phyloP scores from a whole-genome alignment of 2,113 vertebrate species.

The Psephotus haematonotus region DNA sequence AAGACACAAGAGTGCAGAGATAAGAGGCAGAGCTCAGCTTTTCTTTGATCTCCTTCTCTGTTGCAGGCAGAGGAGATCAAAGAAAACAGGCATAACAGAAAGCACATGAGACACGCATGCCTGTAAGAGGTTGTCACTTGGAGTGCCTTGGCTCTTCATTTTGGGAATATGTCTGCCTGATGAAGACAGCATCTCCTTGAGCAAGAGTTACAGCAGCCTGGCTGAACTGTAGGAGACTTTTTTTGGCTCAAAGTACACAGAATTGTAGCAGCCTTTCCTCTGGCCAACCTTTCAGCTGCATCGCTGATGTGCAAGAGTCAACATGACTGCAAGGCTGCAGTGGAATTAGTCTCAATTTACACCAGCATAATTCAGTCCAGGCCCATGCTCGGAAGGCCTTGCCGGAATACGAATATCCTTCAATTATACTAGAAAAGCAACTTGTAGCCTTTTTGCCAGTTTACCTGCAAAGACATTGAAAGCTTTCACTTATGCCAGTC shows the following conservation, averaged over 20 bases:
- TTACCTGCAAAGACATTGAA: neutral
- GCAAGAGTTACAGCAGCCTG: neutral
- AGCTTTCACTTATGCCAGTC: constrained; percentile 11
- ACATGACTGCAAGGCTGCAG: fast-evolving
- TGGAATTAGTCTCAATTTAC: neutral
- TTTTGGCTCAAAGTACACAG: neutral
- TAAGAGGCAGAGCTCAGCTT: constrained; percentile 54
- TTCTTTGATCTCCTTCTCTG: constrained; percentile 59
- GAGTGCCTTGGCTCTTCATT: neutral
- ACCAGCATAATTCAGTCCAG: neutral
- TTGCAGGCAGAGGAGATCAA: constrained; percentile 57
- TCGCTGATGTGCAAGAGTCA: fast-evolving
- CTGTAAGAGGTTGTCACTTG: neutral
- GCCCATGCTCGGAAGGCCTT: neutral
- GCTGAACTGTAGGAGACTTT: neutral
- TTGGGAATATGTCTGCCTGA: neutral
- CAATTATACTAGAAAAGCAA: neutral
- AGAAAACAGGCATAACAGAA: constrained; percentile 53
- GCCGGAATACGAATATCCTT: neutral
- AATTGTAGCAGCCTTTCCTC: neutral
- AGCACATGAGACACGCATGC: constrained; percentile 41
- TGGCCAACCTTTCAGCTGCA: neutral
- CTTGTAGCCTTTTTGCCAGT: neutral
- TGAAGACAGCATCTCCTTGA: fast-evolving
- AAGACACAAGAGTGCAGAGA: constrained; percentile 10